phyloP scores from a whole-genome alignment of 2,888 invertebrate genomes.

The Spialia ferax region DNA sequence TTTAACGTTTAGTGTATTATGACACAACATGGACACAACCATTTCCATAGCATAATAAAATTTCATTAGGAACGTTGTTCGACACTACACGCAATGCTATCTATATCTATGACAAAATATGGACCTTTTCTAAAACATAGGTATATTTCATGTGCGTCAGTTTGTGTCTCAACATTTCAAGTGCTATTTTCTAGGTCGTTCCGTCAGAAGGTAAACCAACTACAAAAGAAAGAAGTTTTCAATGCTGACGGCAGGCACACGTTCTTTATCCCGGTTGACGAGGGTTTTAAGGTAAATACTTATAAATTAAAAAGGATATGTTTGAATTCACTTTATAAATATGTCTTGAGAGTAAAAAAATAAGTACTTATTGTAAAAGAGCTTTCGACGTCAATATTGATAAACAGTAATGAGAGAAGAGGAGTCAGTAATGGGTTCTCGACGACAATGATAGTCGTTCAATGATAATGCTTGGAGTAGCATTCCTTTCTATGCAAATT shows the following conservation, averaged over 20 bases:
- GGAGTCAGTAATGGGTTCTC: background rate
- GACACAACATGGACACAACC: too few relatives aligned
- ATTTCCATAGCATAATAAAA: too few relatives aligned
- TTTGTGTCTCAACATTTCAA: constrained; percentile 1
- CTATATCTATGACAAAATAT: background rate
- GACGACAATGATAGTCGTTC: constrained; percentile 1
- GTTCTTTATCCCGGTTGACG: constrained; percentile 96
- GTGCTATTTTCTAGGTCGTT: constrained; percentile 86
- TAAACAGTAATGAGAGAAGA: background rate
- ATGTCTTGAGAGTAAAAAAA: background rate
- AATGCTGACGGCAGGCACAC: constrained; percentile 93
- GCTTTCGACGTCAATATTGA: background rate
- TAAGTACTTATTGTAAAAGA: background rate
- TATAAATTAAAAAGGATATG: too few relatives aligned
- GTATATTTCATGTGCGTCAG: background rate
- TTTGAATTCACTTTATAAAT: too few relatives aligned
- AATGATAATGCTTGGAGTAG: background rate
- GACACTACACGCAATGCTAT: background rate
- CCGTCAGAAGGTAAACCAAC: constrained; percentile 91
- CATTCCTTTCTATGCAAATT: constrained; percentile 5
- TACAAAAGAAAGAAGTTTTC: constrained; percentile 91
- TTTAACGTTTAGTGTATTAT: too few relatives aligned
- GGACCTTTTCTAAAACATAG: background rate
- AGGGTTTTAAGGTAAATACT: constrained; percentile 92
- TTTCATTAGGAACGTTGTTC: too few relatives aligned